Base-by-base conservation (phyloP, 2,113 vertebrate species). In the Jaculus jaculus region DNA sequence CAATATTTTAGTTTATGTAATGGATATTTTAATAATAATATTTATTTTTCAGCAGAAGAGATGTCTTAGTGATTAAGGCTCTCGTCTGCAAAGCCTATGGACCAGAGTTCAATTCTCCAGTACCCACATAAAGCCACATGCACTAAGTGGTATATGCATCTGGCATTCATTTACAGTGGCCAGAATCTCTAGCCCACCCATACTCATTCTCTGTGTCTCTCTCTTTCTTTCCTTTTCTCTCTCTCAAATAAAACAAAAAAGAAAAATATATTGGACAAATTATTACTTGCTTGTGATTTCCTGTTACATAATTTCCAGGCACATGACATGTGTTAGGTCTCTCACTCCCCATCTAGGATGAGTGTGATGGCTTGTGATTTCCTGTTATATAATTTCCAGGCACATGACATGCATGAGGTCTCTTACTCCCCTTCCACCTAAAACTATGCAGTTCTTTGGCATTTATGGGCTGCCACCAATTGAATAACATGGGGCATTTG, bases 291-390 rank as follows among this genome's bases (percentile, higher is more conserved):
- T 88, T 83, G 37, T 81, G 8, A 91, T 92, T 95, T 51, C 4
- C 1, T 89, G 1, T 69, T 95, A 80, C 54, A 69, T 93, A 88
- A 87, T 96, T 95, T 95, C 42, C 65, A 95, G 34, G 23, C 28
- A n/a, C 3, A n/a, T 81, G 42, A 81, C 84, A 1, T 34, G 54
- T 39, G 63, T 39, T 89, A 42, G 30, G 47, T 11, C 95, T 81
- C 63, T 60, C 9, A n/a, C 66, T 71, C 7, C 28, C 39, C 97
- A 97, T 24, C 54, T 82, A 78, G 61, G 39, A 91, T 90, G 42
- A 71, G 81, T 95, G 90, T 84, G 1, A 86, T 42, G 86, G 72
- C 13, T 88, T 83, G 37, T 81, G 8, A 91, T 92, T 95, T 51
- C 4, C 1, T 89, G 1, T 69, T 95, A 80, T 47, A 69, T 93